A percentile compares a stretch with the other conserved stretches of the same genome.
These are phyloP conservation scores for Pseudorhombus dupliciocellatus DNA, from an alignment of 2,113 vertebrate species.

Conservation along the genomic window DNA sequence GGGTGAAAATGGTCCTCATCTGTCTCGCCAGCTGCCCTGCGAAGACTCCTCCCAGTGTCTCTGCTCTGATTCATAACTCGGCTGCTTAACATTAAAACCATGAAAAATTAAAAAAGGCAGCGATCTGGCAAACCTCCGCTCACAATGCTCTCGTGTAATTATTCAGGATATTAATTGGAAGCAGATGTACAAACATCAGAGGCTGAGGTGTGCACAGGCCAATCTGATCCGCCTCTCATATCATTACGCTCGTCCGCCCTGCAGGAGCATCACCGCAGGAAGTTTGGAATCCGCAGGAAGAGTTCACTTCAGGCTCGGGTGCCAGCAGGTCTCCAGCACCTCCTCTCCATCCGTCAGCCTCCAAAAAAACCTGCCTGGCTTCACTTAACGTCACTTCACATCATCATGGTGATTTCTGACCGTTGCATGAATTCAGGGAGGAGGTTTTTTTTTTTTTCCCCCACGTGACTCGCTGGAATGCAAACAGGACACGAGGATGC, in stretches of 20 bases:
- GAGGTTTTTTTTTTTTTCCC: background rate
- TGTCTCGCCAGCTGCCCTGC: constrained; percentile 9
- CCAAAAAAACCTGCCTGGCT: constrained; percentile 33
- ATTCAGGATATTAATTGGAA: constrained; percentile 11
- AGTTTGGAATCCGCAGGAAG: constrained; percentile 8
- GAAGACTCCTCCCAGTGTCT: background rate
- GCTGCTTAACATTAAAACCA: constrained; percentile 7
- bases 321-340: constrained; percentile 35
- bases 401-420: constrained; percentile 32
- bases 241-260: background rate
- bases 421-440: constrained; percentile 1
- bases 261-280: constrained; percentile 15
- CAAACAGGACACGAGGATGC: constrained; percentile 9
- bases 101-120: background rate
- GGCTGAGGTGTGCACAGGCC: background rate
- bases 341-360: constrained; percentile 24
- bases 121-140: constrained; percentile 3
- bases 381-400: constrained; percentile 58
- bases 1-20: background rate
- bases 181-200: constrained; percentile 9
- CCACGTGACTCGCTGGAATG: constrained; percentile 2
- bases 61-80: constrained; percentile 18
- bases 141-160: background rate
- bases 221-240: constrained; percentile 7
- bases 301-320: constrained; percentile 50